Conservation (phyloP, 1,140 invertebrate species). For the Drosophila orosa region DNA sequence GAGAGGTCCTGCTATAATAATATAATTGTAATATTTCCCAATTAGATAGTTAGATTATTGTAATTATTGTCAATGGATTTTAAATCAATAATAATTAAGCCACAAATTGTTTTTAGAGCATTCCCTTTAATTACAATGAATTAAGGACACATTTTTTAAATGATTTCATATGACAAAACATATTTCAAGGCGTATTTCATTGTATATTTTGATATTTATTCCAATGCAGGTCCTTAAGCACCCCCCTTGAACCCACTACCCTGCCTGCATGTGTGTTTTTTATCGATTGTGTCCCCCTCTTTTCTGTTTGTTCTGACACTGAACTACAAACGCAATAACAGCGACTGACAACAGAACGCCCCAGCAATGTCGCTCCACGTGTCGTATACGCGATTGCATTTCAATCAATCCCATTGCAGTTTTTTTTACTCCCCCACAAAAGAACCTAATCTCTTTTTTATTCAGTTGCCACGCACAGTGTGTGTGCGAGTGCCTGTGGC, state of each 20-base stretch:
- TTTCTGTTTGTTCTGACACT: constrained; percentile 54
- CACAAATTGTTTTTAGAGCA: too few species aligned
- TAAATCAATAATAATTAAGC: neutral
- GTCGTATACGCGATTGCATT: constrained; percentile 56
- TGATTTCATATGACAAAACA: neutral
- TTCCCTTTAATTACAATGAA: neutral
- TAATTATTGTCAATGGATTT: neutral
- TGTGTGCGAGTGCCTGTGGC: neutral
- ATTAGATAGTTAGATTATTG: neutral
- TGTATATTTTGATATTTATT: neutral
- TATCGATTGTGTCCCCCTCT: constrained; percentile 60
- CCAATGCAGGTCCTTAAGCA: neutral
- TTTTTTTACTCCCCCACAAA: constrained; percentile 2
- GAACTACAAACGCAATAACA: constrained; percentile 45
- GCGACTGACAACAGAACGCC: constrained; percentile 15
- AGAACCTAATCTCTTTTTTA: constrained; percentile 39
- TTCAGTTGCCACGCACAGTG: constrained; percentile 22
- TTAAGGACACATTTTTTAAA: neutral
- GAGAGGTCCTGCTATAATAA: neutral
- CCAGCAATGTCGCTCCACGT: constrained; percentile 26
- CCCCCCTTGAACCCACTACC: neutral
- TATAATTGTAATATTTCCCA: neutral
- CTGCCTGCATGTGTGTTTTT: constrained; percentile 45
- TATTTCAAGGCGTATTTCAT: neutral
- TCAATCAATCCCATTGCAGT: constrained; percentile 34